Conservation (phyloP, 2,113 vertebrate species). For the Hippopotamus amphibius region DNA sequence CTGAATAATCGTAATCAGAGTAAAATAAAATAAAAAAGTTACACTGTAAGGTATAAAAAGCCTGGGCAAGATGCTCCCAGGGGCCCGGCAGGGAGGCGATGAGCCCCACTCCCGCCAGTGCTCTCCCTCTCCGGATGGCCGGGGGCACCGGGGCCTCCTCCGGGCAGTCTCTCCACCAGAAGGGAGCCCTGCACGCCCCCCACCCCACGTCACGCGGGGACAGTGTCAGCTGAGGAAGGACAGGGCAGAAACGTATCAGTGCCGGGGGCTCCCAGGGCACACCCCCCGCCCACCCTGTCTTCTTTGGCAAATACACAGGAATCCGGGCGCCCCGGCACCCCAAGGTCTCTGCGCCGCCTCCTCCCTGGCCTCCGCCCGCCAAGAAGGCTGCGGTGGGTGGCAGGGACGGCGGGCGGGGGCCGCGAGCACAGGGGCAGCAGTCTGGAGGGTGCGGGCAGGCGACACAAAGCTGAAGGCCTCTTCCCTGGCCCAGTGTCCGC, state of each 20-base stretch:
- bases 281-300: slow-evolving; percentile 35
- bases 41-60: slow-evolving; percentile 89
- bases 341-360: slow-evolving; percentile 18
- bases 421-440: slow-evolving; percentile 3
- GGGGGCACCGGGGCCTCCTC: neutral
- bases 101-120: slow-evolving; percentile 36
- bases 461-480: slow-evolving; percentile 55
- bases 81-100: slow-evolving; percentile 79
- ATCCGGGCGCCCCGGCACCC: slow-evolving; percentile 2
- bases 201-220: neutral
- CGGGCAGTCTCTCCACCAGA: neutral
- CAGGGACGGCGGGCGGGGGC: neutral
- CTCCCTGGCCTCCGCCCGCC: neutral
- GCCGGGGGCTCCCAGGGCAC: neutral
- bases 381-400: neutral
- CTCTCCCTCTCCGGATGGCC: slow-evolving; percentile 24
- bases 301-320: slow-evolving; percentile 80
- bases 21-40: slow-evolving; percentile 87
- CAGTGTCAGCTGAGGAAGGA: slow-evolving; percentile 50
- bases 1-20: slow-evolving; percentile 80
- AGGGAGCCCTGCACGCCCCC: neutral
- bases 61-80: slow-evolving; percentile 83
- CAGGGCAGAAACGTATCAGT: neutral
- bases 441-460: slow-evolving; percentile 47
- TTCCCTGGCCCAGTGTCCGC: slow-evolving; percentile 32